A percentile compares a stretch with the other conserved stretches of the same genome.
Evolutionary conservation across 2,888 invertebrate species (phyloP).

Genomic region (Eristalinus aeneus): DNA sequence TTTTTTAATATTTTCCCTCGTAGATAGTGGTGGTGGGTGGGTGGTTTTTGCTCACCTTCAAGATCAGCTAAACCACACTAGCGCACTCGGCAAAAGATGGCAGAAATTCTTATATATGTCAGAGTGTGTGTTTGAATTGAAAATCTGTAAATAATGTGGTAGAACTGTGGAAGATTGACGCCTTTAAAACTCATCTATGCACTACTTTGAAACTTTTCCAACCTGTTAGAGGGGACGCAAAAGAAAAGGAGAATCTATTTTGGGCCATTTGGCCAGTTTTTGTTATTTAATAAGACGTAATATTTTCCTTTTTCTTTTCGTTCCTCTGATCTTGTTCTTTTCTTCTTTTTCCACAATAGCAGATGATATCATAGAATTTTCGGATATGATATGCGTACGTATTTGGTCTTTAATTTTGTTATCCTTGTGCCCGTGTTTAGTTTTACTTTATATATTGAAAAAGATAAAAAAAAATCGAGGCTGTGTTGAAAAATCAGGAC

Average conservation of each 20-base stretch:
- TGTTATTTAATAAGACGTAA: slow-evolving; percentile 45
- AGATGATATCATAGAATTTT: background rate
- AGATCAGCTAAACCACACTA: slow-evolving; percentile 22
- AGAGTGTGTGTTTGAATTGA: background rate
- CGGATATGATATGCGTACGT: background rate
- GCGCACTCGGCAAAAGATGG: background rate
- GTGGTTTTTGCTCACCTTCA: slow-evolving; percentile 44
- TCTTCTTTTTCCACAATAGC: background rate
- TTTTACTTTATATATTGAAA: background rate
- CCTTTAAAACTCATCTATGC: slow-evolving; percentile 22
- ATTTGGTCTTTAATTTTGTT: background rate
- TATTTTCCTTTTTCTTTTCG: slow-evolving; percentile 8
- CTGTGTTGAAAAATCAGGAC: background rate
- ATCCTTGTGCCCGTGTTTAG: background rate
- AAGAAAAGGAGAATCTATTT: slow-evolving; percentile 30
- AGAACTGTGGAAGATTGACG: slow-evolving; percentile 22
- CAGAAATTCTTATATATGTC: too few relatives aligned
- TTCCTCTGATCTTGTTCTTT: background rate
- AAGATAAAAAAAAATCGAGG: background rate
- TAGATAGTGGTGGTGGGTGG: slow-evolving; percentile 5
- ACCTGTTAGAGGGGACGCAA: slow-evolving; percentile 41
- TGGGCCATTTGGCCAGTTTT: slow-evolving; percentile 17
- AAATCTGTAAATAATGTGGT: slow-evolving; percentile 1
- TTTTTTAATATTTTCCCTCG: slow-evolving; percentile 43
- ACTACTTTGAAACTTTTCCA: slow-evolving; percentile 37